Base-by-base conservation (phyloP, 2,797 vertebrate genomes). In the Acanthiza pusilla region DNA sequence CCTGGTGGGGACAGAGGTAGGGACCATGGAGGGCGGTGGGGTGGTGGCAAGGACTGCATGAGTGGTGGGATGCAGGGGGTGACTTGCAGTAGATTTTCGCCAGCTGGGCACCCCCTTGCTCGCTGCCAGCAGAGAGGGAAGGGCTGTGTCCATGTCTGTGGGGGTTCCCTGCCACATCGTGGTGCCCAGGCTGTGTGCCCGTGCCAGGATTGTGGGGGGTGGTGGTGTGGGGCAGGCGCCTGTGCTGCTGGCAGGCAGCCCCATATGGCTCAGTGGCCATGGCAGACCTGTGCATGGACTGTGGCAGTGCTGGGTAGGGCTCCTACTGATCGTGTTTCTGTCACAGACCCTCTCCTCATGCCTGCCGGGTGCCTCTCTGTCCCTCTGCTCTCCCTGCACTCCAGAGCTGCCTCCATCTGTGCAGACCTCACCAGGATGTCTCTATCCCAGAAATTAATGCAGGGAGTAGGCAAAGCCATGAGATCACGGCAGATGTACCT, bases 211-310 rank as follows among this genome's bases (percentile, higher is more conserved):
- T 42, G 36, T 63, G 32, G 29, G 7, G 4, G 3, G 5, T 5
- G 1, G 47, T 30, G 55, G 4, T 7, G 26, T 14, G n/a, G 47
- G 15, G 3, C 32, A 53, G 51, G 53, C 0, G 0, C 23, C 47
- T 14, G n/a, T 57, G n/a, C 11, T 1, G 2, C 2, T 9, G 54
- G 55, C 73, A 74, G 48, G 27, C 19, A 8, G 62, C 53, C 38
- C 26, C 22, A 0, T 9, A 1, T 0, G 10, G 53, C 53, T 18
- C 3, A 0, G 57, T 30, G 60, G 36, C 4, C 4, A 2, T 9
- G 54, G 48, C 63, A 71, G 10, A 50, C 3, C 23, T 19, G 22
- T 3, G 38, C 6, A 2, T 13, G 81, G 63, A 5, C 45, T 12
- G 1, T 21, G 54, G 4, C 29, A 38, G 34, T 6, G 50, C 43